Evolutionary conservation across 2,888 invertebrate genomes (phyloP).

Genomic region (Latheticus oryzae): DNA sequence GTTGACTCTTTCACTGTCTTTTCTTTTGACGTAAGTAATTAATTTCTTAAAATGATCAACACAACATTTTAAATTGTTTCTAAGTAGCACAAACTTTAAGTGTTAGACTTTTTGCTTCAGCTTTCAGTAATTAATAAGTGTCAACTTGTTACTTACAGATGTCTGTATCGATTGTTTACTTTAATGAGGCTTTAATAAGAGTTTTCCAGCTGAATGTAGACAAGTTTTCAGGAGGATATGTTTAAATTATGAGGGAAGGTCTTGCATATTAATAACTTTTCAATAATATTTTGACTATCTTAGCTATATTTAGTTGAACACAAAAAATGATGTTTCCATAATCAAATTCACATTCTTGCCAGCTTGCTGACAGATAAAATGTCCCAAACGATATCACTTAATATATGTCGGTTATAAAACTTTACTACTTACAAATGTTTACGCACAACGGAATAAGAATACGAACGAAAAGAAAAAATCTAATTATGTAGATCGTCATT

Average conservation of each 20-base stretch:
- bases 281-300: too few relatives aligned
- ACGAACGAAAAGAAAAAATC: too few relatives aligned
- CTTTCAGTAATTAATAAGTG: conserved; percentile 42
- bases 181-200: conserved; percentile 36
- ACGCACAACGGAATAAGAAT: too few relatives aligned
- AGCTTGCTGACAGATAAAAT: too few relatives aligned
- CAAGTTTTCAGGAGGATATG: conserved; percentile 20
- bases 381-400: too few relatives aligned
- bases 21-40: conserved; percentile 29
- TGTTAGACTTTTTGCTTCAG: conserved; percentile 32
- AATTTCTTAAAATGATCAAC: conserved; percentile 33
- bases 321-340: too few relatives aligned
- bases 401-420: too few relatives aligned
- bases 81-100: conserved; percentile 36
- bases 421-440: too few relatives aligned
- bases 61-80: conserved; percentile 36
- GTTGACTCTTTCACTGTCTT: conserved; percentile 21
- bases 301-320: too few relatives aligned
- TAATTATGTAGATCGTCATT: too few relatives aligned
- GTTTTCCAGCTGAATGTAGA: conserved; percentile 4
- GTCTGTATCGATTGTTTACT: conserved; percentile 38
- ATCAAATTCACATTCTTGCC: too few relatives aligned
- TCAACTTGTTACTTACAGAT: conserved; percentile 43
- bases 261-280: conserved; percentile 12
- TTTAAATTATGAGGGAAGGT: conserved; percentile 10